phyloP scores from a whole-genome alignment of 1,140 invertebrate species.

The Odontomachus brunneus region DNA sequence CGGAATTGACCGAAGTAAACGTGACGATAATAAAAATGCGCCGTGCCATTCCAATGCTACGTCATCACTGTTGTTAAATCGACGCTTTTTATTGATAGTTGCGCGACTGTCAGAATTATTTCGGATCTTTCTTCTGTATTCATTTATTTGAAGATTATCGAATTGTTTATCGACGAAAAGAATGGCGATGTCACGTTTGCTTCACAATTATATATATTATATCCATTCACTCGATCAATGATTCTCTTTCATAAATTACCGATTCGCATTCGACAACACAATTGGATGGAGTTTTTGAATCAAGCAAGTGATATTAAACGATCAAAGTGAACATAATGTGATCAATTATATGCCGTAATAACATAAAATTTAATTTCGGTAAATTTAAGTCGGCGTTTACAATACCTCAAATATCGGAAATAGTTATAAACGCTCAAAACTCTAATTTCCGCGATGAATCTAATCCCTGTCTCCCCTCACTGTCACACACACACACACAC shows the following conservation, averaged over 20 bases:
- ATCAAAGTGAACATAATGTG: slow-evolving; percentile 8
- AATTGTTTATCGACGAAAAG: slow-evolving; percentile 6
- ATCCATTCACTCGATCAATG: slow-evolving; percentile 18
- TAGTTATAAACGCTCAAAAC: not conserved
- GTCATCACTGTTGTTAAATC: not conserved
- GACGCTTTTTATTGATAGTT: not conserved
- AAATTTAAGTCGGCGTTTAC: slow-evolving; percentile 4
- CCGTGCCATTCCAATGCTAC: not conserved
- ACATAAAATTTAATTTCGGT: not conserved
- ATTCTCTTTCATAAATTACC: slow-evolving; percentile 15
- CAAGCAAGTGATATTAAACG: slow-evolving; percentile 1
- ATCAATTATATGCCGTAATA: slow-evolving; percentile 4
- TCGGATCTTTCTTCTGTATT: not conserved
- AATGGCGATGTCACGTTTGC: not conserved
- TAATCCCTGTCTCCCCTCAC: not conserved
- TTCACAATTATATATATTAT: slow-evolving; percentile 17
- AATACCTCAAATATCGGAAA: not conserved
- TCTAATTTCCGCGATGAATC: not conserved
- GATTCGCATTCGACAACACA: not conserved
- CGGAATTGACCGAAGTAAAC: not conserved
- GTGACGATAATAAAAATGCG: not conserved
- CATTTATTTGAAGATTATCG: slow-evolving; percentile 17
- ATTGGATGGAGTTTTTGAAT: slow-evolving; percentile 3
- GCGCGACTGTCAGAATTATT: too few species aligned
- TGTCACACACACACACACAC: too few species aligned